Base-by-base conservation (phyloP, 2,888 invertebrate species). In the Drosophila meridiana region DNA sequence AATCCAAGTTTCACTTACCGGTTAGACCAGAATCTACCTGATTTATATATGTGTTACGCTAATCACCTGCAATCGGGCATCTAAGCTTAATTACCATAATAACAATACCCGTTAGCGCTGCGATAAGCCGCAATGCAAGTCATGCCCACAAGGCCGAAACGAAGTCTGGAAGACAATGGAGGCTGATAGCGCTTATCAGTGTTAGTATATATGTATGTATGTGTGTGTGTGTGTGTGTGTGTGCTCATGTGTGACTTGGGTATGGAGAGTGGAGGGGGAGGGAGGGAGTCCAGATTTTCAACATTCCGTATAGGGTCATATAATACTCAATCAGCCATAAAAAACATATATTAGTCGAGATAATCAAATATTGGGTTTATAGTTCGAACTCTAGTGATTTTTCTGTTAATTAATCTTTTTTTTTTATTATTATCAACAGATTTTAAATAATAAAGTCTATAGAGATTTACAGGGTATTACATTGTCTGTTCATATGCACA, bases 71-170 rank as follows among this genome's bases (percentile, higher is more conserved):
- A 60, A 30, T 50, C 58, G 32, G 43, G 34, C 52, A 34, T 30
- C 43, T 45, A 60, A 32, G 28, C 63, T 57, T 58, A 68, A 69
- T 63, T 73, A 63, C 68, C 30, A 60, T 36, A 63, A 68, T 71
- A 48, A 38, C 43, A 52, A 52, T 26, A 20, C 38, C 6, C 28
- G 3, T 36, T 13, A 28, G 32, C 14, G 20, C 11, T 13, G 3
- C 36, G 79, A 78, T 82, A 73, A 40, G 40, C 14, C 6, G 34
- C 8, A 28, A 0, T 26, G 68, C 76, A 55, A 53, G 76, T 82
- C 82, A 81, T 79, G 76, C 80, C 61, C 65, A 76, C 74, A 67
- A 63, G 62, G 73, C 66, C 64, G 61, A 73, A 80, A 74, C 20
- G 14, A 30, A 47, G 56, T 38, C 53, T 45, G 55, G 45, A 65